A percentile compares a stretch with the other conserved stretches of the same genome.
phyloP scores from a whole-genome alignment of 2,888 invertebrate species.

The Melanophora roralis region DNA sequence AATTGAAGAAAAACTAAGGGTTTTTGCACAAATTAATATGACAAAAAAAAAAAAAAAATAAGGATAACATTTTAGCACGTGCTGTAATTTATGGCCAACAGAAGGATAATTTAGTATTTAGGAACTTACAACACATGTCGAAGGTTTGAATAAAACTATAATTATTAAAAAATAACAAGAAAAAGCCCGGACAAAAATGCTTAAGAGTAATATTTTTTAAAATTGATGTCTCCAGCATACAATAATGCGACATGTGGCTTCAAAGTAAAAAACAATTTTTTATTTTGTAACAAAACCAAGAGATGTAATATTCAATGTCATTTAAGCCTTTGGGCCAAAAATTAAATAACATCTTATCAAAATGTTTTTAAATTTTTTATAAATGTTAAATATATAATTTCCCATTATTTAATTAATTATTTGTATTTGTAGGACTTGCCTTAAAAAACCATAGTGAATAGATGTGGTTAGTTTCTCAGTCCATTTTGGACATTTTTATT shows the following conservation, averaged over 20 bases:
- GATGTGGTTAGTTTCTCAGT: too few relatives aligned
- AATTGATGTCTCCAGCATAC: not conserved
- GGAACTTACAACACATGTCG: slow-evolving; percentile 40
- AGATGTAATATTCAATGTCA: too few relatives aligned
- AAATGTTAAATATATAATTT: too few relatives aligned
- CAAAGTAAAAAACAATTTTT: not conserved
- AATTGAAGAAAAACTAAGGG: not conserved
- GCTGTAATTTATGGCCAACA: slow-evolving; percentile 35
- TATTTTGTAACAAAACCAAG: not conserved
- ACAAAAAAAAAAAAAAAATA: slow-evolving; percentile 1
- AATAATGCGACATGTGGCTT: slow-evolving; percentile 21
- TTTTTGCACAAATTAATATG: slow-evolving; percentile 3
- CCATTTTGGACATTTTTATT: too few relatives aligned
- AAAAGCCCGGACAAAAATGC: not conserved
- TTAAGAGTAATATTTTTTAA: not conserved
- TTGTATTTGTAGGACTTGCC: too few relatives aligned
- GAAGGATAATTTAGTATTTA: slow-evolving; percentile 28
- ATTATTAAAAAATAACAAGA: not conserved
- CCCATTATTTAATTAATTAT: too few relatives aligned
- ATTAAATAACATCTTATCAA: too few relatives aligned
- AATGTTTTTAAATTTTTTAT: too few relatives aligned
- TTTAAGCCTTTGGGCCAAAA: too few relatives aligned
- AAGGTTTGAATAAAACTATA: not conserved
- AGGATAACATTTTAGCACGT: slow-evolving; percentile 31
- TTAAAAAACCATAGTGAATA: too few relatives aligned